Conservation (phyloP, 2,113 vertebrate species). For the Amia ocellicauda region DNA sequence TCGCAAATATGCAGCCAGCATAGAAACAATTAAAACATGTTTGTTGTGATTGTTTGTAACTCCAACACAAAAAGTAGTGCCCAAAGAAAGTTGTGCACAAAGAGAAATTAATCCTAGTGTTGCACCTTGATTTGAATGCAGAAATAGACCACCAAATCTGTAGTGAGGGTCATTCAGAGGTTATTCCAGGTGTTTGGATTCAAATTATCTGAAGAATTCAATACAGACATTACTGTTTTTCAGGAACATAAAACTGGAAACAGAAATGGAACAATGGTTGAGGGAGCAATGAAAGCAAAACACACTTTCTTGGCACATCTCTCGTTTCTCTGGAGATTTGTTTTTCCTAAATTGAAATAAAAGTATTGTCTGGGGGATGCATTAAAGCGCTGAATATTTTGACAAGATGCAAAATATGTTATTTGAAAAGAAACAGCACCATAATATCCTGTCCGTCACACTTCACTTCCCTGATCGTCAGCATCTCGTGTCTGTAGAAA, state of each 20-base stretch:
- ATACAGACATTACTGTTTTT: not conserved
- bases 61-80: no score
- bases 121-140: no score
- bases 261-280: not conserved
- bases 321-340: slow-evolving; percentile 38
- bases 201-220: not conserved
- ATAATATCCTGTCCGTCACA: not conserved
- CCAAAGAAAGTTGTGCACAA: no score
- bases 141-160: slow-evolving; percentile 3
- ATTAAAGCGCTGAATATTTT: slow-evolving; percentile 44
- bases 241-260: not conserved
- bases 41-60: no score
- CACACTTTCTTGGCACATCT: slow-evolving; percentile 26
- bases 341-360: no score
- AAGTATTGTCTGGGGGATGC: slow-evolving; percentile 44
- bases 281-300: slow-evolving; percentile 19
- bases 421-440: slow-evolving; percentile 9
- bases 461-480: no score
- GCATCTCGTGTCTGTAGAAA: no score
- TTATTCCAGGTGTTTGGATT: slow-evolving; percentile 12
- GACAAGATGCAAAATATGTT: slow-evolving; percentile 33
- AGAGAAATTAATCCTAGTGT: no score
- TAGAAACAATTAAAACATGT: no score
- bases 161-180: not conserved
- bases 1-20: no score